phyloP scores from a whole-genome alignment of 1,140 invertebrate genomes.

The Oreohelix idahoensis region DNA sequence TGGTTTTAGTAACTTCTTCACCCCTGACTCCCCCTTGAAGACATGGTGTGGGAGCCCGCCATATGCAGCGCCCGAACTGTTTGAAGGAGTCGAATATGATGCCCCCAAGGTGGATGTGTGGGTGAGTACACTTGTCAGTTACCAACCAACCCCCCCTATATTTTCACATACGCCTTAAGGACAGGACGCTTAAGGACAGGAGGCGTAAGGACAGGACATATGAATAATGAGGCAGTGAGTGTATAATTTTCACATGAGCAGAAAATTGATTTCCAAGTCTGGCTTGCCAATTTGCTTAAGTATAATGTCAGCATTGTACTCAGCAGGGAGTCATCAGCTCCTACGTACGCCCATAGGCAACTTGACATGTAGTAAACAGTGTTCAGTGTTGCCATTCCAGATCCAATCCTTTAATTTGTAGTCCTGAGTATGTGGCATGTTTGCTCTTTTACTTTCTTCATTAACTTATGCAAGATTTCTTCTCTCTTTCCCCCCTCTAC shows the following conservation, averaged over 20 bases:
- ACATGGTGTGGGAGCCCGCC: slow-evolving; percentile 99
- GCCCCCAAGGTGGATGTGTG: slow-evolving; percentile 98
- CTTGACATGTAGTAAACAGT: background rate
- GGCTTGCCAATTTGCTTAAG: background rate
- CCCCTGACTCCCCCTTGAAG: slow-evolving; percentile 95
- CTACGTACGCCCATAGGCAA: background rate
- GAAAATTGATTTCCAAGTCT: background rate
- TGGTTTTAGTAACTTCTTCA: slow-evolving; percentile 99
- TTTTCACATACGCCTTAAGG: too few relatives aligned
- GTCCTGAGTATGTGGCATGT: too few relatives aligned
- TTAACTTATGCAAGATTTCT: too few relatives aligned
- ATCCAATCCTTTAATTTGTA: too few relatives aligned
- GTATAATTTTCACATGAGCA: background rate
- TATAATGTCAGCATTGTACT: background rate
- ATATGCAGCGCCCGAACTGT: slow-evolving; percentile 97
- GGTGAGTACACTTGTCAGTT: slow-evolving; percentile 76
- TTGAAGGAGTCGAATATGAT: slow-evolving; percentile 96
- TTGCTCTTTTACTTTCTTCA: too few relatives aligned
- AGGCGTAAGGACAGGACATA: too few relatives aligned
- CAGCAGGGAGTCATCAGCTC: background rate
- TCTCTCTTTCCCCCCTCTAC: too few relatives aligned
- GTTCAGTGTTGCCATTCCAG: background rate
- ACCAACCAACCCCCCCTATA: too few relatives aligned
- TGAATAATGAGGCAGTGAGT: background rate
- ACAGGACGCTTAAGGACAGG: too few relatives aligned